phyloP scores from a whole-genome alignment of 2,797 vertebrate species.

The Cottoperca gobio region DNA sequence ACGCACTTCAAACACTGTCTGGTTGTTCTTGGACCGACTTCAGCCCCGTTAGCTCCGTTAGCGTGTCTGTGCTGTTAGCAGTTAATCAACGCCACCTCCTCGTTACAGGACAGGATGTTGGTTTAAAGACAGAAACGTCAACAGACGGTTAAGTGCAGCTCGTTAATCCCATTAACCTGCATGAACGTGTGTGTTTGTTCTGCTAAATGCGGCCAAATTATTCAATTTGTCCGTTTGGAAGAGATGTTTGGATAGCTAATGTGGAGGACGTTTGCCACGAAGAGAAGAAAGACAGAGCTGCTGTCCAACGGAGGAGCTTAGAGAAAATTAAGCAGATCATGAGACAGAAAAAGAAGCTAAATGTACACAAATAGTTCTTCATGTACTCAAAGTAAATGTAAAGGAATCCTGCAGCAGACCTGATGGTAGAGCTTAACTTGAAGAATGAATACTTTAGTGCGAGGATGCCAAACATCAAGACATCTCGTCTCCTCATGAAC shows the following conservation, averaged over 20 bases:
- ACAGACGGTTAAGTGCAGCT: slow-evolving; percentile 68
- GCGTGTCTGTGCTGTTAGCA: slow-evolving; percentile 23
- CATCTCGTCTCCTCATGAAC: too few species aligned
- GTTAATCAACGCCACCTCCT: slow-evolving; percentile 61
- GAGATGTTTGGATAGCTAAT: slow-evolving; percentile 72
- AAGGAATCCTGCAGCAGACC: too few species aligned
- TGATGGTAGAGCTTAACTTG: too few species aligned
- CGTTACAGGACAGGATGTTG: slow-evolving; percentile 64
- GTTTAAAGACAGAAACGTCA: slow-evolving; percentile 71
- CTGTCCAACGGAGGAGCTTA: slow-evolving; percentile 47
- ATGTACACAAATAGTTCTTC: slow-evolving; percentile 42
- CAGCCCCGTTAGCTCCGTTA: neutral
- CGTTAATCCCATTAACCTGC: slow-evolving; percentile 77
- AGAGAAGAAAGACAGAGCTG: slow-evolving; percentile 62
- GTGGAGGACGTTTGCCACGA: slow-evolving; percentile 72
- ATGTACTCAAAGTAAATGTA: too few species aligned
- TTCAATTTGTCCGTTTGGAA: slow-evolving; percentile 77
- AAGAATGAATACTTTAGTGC: too few species aligned
- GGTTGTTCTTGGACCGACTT: slow-evolving; percentile 61
- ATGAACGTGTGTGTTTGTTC: slow-evolving; percentile 73
- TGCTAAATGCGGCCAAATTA: slow-evolving; percentile 77
- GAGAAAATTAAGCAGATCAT: slow-evolving; percentile 62
- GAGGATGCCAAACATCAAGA: too few species aligned
- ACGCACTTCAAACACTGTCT: slow-evolving; percentile 43
- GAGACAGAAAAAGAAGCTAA: slow-evolving; percentile 40